A percentile compares a stretch with the other conserved stretches of the same genome.
Evolutionary conservation across 2,888 invertebrate genomes (phyloP).

Genomic region (Metopia argyrocephala): DNA sequence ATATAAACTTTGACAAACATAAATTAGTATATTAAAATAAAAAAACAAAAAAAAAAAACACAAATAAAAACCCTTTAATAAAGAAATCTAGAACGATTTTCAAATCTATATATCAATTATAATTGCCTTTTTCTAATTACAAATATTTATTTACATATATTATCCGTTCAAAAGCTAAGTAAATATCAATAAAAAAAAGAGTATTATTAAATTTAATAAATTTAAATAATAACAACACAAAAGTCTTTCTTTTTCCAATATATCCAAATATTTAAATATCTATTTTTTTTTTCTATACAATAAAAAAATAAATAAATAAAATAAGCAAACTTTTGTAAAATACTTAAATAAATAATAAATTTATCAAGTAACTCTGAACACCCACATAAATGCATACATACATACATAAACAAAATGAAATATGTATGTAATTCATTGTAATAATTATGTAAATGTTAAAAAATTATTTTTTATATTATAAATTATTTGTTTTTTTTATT

Average conservation of each 20-base stretch:
- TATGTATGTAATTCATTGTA: no score
- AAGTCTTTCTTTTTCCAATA: neutral
- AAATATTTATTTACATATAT: neutral
- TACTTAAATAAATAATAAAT: neutral
- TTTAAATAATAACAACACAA: neutral
- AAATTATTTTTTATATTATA: neutral
- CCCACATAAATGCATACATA: neutral
- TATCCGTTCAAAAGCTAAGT: neutral
- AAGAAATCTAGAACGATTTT: no score
- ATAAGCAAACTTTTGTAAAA: neutral
- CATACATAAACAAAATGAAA: neutral
- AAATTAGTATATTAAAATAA: no score
- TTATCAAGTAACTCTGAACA: neutral
- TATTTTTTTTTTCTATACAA: neutral
- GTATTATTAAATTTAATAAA: slow-evolving; percentile 27
- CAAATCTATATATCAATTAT: no score
- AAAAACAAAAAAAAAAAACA: no score
- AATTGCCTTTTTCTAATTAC: no score
- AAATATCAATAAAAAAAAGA: slow-evolving; percentile 10
- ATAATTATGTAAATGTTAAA: no score
- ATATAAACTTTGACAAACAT: no score
- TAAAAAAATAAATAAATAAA: neutral
- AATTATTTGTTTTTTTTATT: neutral
- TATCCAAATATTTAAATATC: no score
- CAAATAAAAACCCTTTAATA: no score